Evolutionary conservation across 2,113 vertebrate genomes (phyloP).

Genomic region (Clarias magur): DNA sequence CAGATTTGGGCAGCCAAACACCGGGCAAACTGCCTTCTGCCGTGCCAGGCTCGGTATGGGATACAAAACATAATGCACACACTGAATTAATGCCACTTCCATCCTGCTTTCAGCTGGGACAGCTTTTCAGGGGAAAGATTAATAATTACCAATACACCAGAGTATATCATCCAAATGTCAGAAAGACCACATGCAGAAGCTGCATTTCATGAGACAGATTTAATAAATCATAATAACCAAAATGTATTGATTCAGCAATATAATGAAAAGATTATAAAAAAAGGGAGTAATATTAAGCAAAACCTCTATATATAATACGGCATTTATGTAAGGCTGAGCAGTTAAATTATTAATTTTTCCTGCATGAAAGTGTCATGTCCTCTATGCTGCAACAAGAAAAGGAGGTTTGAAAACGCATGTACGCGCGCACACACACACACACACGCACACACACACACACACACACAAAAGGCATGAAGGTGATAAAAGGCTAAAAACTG

Average conservation of each 20-base stretch:
- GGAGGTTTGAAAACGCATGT: neutral
- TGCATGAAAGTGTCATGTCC: slow-evolving; percentile 17
- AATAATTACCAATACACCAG: slow-evolving; percentile 16
- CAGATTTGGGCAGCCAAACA: slow-evolving; percentile 2
- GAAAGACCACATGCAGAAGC: neutral
- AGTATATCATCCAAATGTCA: slow-evolving; percentile 6
- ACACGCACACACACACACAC: too few relatives aligned
- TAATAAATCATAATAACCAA: neutral
- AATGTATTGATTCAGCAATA: neutral
- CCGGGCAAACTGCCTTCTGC: slow-evolving; percentile 9
- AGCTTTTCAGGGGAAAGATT: slow-evolving; percentile 24
- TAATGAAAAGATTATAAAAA: neutral
- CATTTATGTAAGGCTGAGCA: neutral
- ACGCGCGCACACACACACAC: too few relatives aligned
- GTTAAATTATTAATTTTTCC: neutral
- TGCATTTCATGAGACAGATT: neutral
- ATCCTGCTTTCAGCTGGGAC: slow-evolving; percentile 34
- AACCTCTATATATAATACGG: neutral
- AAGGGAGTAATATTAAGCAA: neutral
- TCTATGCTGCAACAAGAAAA: neutral
- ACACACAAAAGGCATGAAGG: neutral
- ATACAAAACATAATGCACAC: slow-evolving; percentile 35
- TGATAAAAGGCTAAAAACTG: slow-evolving; percentile 27
- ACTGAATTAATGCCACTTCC: slow-evolving; percentile 27
- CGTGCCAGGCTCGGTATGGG: slow-evolving; percentile 1